Evolutionary conservation across 2,113 vertebrate genomes (phyloP).

Genomic region (Syrrhaptes paradoxus): DNA sequence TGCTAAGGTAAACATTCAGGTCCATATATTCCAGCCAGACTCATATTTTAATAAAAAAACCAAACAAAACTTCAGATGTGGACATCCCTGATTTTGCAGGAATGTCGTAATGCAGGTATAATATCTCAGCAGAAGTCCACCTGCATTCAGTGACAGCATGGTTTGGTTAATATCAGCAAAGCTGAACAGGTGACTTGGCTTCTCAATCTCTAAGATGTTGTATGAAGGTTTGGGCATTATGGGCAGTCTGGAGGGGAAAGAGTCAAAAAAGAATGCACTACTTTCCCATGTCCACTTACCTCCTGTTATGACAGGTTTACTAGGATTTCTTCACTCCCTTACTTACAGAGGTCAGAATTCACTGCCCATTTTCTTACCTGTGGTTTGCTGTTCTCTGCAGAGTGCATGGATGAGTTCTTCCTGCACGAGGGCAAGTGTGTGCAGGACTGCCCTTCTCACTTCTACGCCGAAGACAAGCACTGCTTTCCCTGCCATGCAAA

Average conservation of each 20-base stretch:
- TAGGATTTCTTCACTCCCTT: background rate
- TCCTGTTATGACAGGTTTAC: background rate
- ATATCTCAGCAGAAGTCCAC: background rate
- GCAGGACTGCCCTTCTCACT: slow-evolving; percentile 80
- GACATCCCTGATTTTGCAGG: background rate
- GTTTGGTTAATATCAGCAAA: background rate
- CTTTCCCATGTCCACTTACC: background rate
- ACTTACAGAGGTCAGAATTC: background rate
- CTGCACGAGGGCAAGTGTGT: slow-evolving; percentile 80
- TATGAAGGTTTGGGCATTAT: background rate
- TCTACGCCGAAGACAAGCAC: slow-evolving; percentile 68
- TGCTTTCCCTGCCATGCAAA: slow-evolving; percentile 82
- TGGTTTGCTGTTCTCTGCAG: slow-evolving; percentile 60
- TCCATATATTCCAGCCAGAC: background rate
- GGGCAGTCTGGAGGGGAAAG: background rate
- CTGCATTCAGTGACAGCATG: background rate
- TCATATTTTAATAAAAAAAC: background rate
- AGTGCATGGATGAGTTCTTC: slow-evolving; percentile 79
- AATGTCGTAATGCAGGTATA: background rate
- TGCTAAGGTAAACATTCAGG: background rate
- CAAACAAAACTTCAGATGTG: background rate
- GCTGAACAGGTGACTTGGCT: background rate
- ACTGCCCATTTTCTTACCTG: fast-evolving
- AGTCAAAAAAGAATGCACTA: background rate
- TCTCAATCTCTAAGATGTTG: background rate